Conservation (phyloP, 2,888 invertebrate genomes). For the Tupiocoris notatus region DNA sequence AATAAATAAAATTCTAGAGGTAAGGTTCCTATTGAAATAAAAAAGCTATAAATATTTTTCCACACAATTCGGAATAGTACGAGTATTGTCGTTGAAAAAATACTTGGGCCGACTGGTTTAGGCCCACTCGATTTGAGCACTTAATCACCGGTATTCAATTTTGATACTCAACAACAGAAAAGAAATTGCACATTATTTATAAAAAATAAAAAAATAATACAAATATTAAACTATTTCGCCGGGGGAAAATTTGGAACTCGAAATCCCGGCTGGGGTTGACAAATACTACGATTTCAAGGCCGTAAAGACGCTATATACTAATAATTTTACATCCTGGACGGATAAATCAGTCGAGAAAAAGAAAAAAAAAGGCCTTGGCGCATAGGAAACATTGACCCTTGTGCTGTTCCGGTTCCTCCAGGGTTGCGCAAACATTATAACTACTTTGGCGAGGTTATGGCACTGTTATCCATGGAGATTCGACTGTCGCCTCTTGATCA, state of each 20-base stretch:
- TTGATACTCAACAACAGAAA: too few relatives aligned
- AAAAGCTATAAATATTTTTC: not conserved
- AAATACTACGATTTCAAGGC: too few relatives aligned
- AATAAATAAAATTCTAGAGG: not conserved
- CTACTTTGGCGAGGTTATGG: not conserved
- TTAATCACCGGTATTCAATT: not conserved
- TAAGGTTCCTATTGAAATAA: not conserved
- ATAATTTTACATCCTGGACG: constrained; percentile 32
- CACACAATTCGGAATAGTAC: not conserved
- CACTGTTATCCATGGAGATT: not conserved
- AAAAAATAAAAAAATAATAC: too few relatives aligned
- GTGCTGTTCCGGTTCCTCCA: constrained; percentile 33
- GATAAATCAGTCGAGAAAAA: constrained; percentile 32
- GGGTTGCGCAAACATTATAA: constrained; percentile 1
- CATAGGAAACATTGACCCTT: constrained; percentile 40
- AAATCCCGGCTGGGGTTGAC: too few relatives aligned
- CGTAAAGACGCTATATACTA: not conserved
- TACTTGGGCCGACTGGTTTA: not conserved
- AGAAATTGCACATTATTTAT: too few relatives aligned
- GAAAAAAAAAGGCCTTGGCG: constrained; percentile 3
- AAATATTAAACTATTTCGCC: too few relatives aligned
- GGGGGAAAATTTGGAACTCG: too few relatives aligned
- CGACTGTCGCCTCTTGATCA: constrained; percentile 53
- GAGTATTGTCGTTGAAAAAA: not conserved
- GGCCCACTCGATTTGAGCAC: not conserved